Conservation (phyloP, 2,888 invertebrate species). For the Plemyria rubiginata region DNA sequence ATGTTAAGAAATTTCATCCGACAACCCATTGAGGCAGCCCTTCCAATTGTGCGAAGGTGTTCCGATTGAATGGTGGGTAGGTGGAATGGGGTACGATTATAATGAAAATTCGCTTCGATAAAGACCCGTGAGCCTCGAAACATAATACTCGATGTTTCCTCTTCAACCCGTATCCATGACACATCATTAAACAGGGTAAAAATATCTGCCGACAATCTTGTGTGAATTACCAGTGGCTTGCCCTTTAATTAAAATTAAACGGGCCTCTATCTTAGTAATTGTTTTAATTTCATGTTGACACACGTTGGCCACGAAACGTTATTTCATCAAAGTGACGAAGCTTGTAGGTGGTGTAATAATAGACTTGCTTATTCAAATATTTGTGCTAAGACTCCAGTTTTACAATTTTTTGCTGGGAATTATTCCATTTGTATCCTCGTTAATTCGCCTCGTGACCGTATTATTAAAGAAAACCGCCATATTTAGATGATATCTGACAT, state of each 20-base stretch:
- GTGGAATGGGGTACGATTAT: conserved; percentile 79
- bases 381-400: background rate
- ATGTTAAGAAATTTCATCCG: conserved; percentile 84
- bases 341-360: background rate
- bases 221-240: conserved; percentile 68
- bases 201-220: conserved; percentile 81
- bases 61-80: conserved; percentile 79
- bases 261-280: conserved; percentile 31
- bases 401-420: conserved; percentile 5
- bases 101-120: conserved; percentile 83
- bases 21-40: conserved; percentile 82
- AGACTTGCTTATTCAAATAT: background rate
- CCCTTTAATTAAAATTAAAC: conserved; percentile 50
- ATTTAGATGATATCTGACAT: too few relatives aligned
- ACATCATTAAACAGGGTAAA: conserved; percentile 79
- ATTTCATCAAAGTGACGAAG: conserved; percentile 5
- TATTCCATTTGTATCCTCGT: too few relatives aligned
- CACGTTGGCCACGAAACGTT: background rate
- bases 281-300: conserved; percentile 25
- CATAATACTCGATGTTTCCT: conserved; percentile 83
- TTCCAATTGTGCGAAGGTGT: conserved; percentile 83
- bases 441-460: too few relatives aligned
- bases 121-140: conserved; percentile 81
- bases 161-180: conserved; percentile 80
- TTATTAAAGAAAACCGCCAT: background rate